phyloP scores from a whole-genome alignment of 2,888 invertebrate species.

The Eutolmus rufibarbis region DNA sequence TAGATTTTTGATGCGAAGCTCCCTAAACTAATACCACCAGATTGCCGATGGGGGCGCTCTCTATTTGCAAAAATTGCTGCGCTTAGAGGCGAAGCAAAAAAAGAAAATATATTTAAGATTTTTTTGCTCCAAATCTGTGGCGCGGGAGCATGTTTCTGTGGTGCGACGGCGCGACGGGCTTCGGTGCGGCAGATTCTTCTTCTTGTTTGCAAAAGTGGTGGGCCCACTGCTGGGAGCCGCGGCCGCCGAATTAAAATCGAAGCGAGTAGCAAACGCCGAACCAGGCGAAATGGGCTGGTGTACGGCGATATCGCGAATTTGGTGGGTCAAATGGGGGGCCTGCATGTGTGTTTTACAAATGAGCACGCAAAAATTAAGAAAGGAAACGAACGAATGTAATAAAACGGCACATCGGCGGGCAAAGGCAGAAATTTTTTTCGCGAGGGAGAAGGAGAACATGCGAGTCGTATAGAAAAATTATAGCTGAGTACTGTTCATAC shows the following conservation, averaged over 20 bases:
- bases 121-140: not conserved
- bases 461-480: constrained; percentile 12
- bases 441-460: constrained; percentile 3
- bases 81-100: not conserved
- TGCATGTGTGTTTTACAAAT: constrained; percentile 39
- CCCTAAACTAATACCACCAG: not conserved
- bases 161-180: not conserved
- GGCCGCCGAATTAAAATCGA: not conserved
- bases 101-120: not conserved
- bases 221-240: not conserved
- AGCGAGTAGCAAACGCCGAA: not conserved
- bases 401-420: not conserved
- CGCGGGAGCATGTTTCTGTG: not conserved
- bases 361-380: constrained; percentile 34
- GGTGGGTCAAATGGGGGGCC: constrained; percentile 8
- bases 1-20: not conserved
- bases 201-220: not conserved
- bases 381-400: constrained; percentile 8
- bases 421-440: not conserved
- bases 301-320: not conserved
- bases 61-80: not conserved
- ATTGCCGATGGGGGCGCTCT: not conserved
- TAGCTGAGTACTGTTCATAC: not conserved
- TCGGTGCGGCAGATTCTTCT: not conserved
- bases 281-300: not conserved